These are phyloP conservation scores for Osmerus eperlanus DNA, from an alignment of 2,113 vertebrate species.

Conservation along the genomic window DNA sequence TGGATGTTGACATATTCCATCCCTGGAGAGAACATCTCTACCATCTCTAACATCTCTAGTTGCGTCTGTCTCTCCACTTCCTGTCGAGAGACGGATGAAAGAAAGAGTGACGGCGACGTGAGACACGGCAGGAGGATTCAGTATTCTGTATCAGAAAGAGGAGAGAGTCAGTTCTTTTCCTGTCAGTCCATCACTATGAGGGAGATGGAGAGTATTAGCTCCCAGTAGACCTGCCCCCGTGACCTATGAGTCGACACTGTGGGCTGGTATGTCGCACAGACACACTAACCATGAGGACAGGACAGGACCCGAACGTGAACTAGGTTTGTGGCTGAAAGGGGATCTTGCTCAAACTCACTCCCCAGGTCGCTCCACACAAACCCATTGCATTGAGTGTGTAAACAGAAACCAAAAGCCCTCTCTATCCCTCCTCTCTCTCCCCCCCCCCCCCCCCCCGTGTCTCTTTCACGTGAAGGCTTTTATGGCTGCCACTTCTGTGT, in stretches of 20 bases:
- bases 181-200: too few relatives aligned
- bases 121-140: not conserved
- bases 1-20: too few relatives aligned
- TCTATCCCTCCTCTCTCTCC: not conserved
- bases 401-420: slow-evolving; percentile 1
- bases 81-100: not conserved
- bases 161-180: too few relatives aligned
- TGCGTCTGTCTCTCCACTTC: not conserved
- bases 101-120: not conserved
- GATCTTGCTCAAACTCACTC: not conserved
- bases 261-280: too few relatives aligned
- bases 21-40: too few relatives aligned
- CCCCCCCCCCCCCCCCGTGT: not conserved
- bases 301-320: too few relatives aligned
- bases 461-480: slow-evolving; percentile 15
- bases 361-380: not conserved
- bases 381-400: not conserved
- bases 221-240: too few relatives aligned
- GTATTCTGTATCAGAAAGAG: not conserved
- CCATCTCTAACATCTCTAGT: not conserved
- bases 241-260: too few relatives aligned
- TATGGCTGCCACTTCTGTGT: slow-evolving; percentile 9
- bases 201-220: too few relatives aligned
- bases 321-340: too few relatives aligned
- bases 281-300: too few relatives aligned